These are phyloP conservation scores for Machimus atricapillus DNA, from an alignment of 2,888 invertebrate genomes.

Conservation along the genomic window DNA sequence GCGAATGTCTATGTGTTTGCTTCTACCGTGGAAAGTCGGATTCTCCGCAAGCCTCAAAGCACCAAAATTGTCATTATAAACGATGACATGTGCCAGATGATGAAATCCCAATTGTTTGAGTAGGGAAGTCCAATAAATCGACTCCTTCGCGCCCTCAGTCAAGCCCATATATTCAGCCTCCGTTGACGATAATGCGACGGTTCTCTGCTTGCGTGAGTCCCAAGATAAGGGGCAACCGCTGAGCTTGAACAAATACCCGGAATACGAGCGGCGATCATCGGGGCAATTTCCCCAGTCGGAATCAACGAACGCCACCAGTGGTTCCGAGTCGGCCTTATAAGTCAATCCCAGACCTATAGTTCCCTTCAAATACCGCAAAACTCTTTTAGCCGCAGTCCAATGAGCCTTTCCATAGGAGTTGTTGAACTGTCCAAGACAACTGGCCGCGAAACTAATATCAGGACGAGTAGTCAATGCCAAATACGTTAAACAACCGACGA, in stretches of 20 bases:
- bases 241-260: background rate
- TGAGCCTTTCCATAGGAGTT: constrained; percentile 46
- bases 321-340: constrained; percentile 42
- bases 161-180: background rate
- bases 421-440: constrained; percentile 47
- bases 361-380: constrained; percentile 53
- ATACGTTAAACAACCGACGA: constrained; percentile 45
- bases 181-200: background rate
- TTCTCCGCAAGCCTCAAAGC: too few relatives aligned
- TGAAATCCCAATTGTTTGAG: too few relatives aligned
- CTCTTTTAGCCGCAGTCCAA: constrained; percentile 53
- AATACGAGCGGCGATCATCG: constrained; percentile 27
- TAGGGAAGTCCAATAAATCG: background rate
- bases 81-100: too few relatives aligned
- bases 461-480: background rate
- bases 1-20: too few relatives aligned
- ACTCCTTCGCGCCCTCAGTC: background rate
- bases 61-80: too few relatives aligned
- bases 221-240: background rate
- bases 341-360: constrained; percentile 49
- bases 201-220: background rate
- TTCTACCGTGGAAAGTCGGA: too few relatives aligned
- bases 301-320: too few relatives aligned
- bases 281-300: background rate
- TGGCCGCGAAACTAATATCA: constrained; percentile 45